phyloP scores from a whole-genome alignment of 2,797 vertebrate genomes.

The Hypotaenidia okinawae region DNA sequence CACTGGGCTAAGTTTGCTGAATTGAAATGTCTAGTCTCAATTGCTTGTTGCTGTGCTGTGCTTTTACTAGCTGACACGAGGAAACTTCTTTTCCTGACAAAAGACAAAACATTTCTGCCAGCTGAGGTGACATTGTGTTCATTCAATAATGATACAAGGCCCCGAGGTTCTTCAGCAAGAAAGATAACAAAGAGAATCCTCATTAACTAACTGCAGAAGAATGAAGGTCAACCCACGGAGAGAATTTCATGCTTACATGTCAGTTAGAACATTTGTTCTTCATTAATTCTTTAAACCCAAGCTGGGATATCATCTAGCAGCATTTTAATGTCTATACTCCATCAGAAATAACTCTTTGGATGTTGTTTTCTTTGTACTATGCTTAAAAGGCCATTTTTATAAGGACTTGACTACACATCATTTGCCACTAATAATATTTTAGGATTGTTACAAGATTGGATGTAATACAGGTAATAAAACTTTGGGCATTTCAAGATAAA shows the following conservation, averaged over 20 bases:
- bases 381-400: conserved; percentile 42
- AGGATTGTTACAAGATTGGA: conserved; percentile 40
- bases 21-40: conserved; percentile 76
- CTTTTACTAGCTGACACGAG: conserved; percentile 73
- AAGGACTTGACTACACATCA: conserved; percentile 47
- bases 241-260: conserved; percentile 72
- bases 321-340: conserved; percentile 72
- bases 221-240: conserved; percentile 81
- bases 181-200: conserved; percentile 80
- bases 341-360: conserved; percentile 63
- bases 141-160: conserved; percentile 81
- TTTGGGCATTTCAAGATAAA: conserved; percentile 51
- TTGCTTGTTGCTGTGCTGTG: conserved; percentile 65
- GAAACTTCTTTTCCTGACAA: conserved; percentile 78
- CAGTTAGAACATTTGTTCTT: conserved; percentile 81
- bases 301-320: conserved; percentile 69
- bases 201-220: conserved; percentile 80
- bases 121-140: conserved; percentile 79
- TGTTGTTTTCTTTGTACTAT: conserved; percentile 55
- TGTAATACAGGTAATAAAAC: conserved; percentile 41
- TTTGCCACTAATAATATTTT: conserved; percentile 53
- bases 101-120: conserved; percentile 80
- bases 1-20: conserved; percentile 63
- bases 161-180: conserved; percentile 76
- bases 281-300: conserved; percentile 81